Base-by-base conservation (phyloP, 64 coral and sea anemone species). In the Astreopora myriophthalma region DNA sequence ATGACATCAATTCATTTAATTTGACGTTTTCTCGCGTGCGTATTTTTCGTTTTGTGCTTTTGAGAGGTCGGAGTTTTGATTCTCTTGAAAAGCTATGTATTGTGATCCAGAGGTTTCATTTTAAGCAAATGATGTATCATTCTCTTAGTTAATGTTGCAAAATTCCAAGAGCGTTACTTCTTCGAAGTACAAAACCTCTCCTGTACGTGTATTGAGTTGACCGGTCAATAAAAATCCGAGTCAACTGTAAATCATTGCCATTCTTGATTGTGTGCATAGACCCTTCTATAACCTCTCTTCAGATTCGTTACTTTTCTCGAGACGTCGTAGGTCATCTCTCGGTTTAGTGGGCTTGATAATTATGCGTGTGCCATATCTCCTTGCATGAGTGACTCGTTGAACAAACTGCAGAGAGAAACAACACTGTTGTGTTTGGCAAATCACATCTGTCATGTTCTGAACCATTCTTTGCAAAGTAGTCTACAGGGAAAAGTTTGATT, bases 1-100 rank as follows among this genome's bases (percentile, higher is more conserved):
- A 82, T 83, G 79, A 64, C 79, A 16, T 83, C 64, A 83, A 83
- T 38, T 83, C 33, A 64, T 83, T 24, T 14, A 78, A 83, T 64
- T 64, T 83, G 57, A 22, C 11, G 34, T 83, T 73, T 64, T 83
- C 20, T 63, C n/a, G 31, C 12, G 26, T 23, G 31, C 38, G 33
- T 83, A 38, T 38, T 52, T 64, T 83, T 62, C 29, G 11, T 22
- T 51, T 65, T 60, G 16, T 80, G 55, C 16, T 60, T 83, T 83
- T 17, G 44, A 57, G 79, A 34, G 79, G 61, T 57, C 20, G 19
- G 31, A 7, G 34, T 35, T 36, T 62, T 57, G 79, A 83, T 35
- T 20, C 57, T 83, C 79, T 65, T 83, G 19, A 65, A 64, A 83
- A 25, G 52, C 33, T 6, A 38, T 64, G 19, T 83, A 13, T 35